phyloP scores from a whole-genome alignment of 2,888 invertebrate species.

The Odontocerum albicorne region DNA sequence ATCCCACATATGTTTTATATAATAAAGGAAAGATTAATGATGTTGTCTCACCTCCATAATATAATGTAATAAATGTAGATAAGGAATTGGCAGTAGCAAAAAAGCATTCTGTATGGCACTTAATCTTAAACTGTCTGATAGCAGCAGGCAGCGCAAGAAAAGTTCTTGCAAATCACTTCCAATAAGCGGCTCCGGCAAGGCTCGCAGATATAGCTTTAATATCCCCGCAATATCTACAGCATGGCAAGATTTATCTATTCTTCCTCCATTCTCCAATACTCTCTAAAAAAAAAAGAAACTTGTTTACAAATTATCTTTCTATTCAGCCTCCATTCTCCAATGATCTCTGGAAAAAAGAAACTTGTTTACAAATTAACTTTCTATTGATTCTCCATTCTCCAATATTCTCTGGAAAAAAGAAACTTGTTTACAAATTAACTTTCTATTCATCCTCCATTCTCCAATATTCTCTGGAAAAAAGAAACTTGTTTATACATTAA shows the following conservation, averaged over 20 bases:
- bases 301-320: slow-evolving; percentile 49
- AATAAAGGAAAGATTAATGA: too few relatives aligned
- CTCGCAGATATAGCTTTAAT: slow-evolving; percentile 81
- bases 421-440: slow-evolving; percentile 44
- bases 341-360: slow-evolving; percentile 53
- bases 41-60: slow-evolving; percentile 78
- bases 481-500: slow-evolving; percentile 38
- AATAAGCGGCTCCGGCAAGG: slow-evolving; percentile 83
- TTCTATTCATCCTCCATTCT: slow-evolving; percentile 69
- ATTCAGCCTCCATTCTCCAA: slow-evolving; percentile 73
- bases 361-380: slow-evolving; percentile 47
- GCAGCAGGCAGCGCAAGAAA: slow-evolving; percentile 67
- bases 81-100: slow-evolving; percentile 72
- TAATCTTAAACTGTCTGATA: slow-evolving; percentile 60
- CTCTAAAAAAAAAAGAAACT: slow-evolving; percentile 50
- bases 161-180: slow-evolving; percentile 67
- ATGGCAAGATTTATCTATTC: slow-evolving; percentile 69
- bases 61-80: slow-evolving; percentile 78
- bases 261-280: slow-evolving; percentile 70
- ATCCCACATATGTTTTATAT: too few relatives aligned
- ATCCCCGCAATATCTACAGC: slow-evolving; percentile 86
- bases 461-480: slow-evolving; percentile 62
- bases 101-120: slow-evolving; percentile 69
- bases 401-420: slow-evolving; percentile 59
- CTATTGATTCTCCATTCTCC: slow-evolving; percentile 71